Evolutionary conservation across 2,797 vertebrate genomes (phyloP).

Genomic region (Halcyon leucocephala): DNA sequence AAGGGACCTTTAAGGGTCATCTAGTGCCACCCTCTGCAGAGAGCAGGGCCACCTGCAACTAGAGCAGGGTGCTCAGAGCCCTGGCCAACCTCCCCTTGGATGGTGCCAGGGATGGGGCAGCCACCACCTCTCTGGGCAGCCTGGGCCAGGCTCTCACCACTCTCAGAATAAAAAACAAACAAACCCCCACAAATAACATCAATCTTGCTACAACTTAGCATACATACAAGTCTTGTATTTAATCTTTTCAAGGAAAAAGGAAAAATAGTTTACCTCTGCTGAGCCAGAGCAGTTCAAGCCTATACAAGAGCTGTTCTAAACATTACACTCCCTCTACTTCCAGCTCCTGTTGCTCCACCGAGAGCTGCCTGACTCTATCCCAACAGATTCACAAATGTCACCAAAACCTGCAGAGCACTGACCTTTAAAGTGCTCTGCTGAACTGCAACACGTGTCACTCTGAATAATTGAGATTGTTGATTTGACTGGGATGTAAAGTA

Average conservation of each 20-base stretch:
- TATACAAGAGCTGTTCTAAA: neutral
- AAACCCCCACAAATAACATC: neutral
- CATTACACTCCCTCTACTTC: neutral
- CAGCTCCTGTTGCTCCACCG: neutral
- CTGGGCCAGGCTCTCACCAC: neutral
- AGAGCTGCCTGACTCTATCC: neutral
- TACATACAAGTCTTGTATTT: neutral
- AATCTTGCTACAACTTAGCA: neutral
- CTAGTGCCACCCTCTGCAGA: too few relatives aligned
- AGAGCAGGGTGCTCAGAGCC: neutral
- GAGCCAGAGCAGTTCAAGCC: neutral
- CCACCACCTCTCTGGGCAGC: neutral
- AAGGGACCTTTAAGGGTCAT: neutral
- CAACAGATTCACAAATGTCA: conserved; percentile 12
- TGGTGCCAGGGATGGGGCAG: neutral
- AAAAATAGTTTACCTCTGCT: conserved; percentile 1
- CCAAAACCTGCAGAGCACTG: neutral
- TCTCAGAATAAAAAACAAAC: neutral
- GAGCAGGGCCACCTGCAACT: too few relatives aligned
- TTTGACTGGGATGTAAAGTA: neutral
- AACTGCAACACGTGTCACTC: neutral
- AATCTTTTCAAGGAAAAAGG: neutral
- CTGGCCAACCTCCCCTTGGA: neutral
- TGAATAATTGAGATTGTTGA: neutral
- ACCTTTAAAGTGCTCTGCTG: neutral